Conservation (phyloP, 2,888 invertebrate species). For the Eulithis testata region DNA sequence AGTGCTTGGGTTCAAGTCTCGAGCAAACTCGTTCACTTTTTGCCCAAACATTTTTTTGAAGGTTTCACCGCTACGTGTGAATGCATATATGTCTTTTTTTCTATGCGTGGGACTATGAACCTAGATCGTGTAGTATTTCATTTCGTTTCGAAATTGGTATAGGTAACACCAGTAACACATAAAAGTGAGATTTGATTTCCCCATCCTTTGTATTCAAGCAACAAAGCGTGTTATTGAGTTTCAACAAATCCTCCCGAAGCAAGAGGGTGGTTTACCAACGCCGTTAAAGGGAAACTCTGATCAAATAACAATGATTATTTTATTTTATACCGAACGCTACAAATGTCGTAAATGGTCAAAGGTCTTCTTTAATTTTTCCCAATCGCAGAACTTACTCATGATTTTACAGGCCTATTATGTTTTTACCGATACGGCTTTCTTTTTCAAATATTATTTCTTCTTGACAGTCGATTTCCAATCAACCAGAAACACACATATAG, state of each 20-base stretch:
- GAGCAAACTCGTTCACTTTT: too few species aligned
- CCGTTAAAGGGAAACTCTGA: conserved; percentile 53
- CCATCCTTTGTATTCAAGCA: conserved; percentile 57
- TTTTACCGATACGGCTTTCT: neutral
- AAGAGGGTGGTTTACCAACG: conserved; percentile 46
- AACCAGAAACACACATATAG: conserved; percentile 4
- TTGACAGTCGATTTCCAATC: conserved; percentile 11
- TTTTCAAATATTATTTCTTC: neutral
- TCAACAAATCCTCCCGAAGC: conserved; percentile 57
- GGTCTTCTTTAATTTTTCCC: neutral
- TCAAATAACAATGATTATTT: conserved; percentile 48
- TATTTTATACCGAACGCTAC: conserved; percentile 31
- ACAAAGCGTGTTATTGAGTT: conserved; percentile 66
- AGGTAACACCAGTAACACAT: conserved; percentile 18
- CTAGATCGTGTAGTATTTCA: neutral
- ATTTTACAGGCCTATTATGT: neutral
- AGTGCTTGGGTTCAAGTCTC: too few species aligned
- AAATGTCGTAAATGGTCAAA: conserved; percentile 4
- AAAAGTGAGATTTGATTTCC: conserved; percentile 49
- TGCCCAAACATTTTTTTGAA: too few species aligned
- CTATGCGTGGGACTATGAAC: too few species aligned
- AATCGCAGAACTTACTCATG: neutral
- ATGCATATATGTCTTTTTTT: too few species aligned
- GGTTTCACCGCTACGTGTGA: too few species aligned
- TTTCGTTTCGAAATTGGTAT: neutral